Conservation (phyloP, 2,888 invertebrate species). For the Sphecodes monilicornis region DNA sequence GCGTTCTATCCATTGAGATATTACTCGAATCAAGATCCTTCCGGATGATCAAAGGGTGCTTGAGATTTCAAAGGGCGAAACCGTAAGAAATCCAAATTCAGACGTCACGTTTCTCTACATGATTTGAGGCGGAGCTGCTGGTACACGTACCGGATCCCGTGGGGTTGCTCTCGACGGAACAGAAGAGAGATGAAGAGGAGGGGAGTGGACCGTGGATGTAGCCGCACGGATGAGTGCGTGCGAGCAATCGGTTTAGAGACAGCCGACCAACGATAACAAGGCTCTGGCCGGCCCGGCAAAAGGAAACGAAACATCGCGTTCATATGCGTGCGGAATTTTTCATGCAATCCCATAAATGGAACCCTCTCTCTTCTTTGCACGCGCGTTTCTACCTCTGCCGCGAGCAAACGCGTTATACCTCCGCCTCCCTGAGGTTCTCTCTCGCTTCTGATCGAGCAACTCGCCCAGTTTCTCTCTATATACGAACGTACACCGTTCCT, state of each 20-base stretch:
- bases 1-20: conserved; percentile 6
- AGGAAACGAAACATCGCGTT: conserved; percentile 69
- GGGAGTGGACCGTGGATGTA: conserved; percentile 5
- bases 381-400: neutral
- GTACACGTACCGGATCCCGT: conserved; percentile 21
- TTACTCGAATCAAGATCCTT: conserved; percentile 15
- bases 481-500: conserved; percentile 38
- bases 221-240: conserved; percentile 56
- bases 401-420: conserved; percentile 22
- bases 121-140: conserved; percentile 35
- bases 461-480: conserved; percentile 6
- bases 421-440: conserved; percentile 26
- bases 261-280: conserved; percentile 70
- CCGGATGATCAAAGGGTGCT: conserved; percentile 23
- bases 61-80: conserved; percentile 28
- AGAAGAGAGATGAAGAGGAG: neutral
- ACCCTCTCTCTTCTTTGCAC: conserved; percentile 32
- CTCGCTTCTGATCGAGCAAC: conserved; percentile 40
- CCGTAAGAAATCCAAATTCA: conserved; percentile 49
- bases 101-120: conserved; percentile 34
- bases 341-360: conserved; percentile 82
- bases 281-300: conserved; percentile 40
- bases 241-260: conserved; percentile 71
- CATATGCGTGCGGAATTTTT: conserved; percentile 79
- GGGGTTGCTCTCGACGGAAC: conserved; percentile 13